Base-by-base conservation (phyloP, 2,888 invertebrate species). In the Geotrupes spiniger region DNA sequence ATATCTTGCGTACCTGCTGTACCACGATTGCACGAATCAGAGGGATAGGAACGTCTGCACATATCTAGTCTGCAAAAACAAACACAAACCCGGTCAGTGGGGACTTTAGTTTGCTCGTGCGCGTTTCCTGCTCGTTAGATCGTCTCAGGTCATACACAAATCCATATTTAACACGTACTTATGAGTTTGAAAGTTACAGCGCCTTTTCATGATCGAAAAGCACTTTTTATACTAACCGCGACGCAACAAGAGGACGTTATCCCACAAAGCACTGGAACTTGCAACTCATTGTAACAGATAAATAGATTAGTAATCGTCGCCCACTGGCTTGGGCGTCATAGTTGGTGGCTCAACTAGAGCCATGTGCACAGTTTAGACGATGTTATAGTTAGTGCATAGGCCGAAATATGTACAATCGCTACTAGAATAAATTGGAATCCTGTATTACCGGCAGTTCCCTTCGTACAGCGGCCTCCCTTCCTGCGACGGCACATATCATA, bases 401-500 rank as follows among this genome's bases (percentile, higher is more conserved):
- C 40, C 36, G 44, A 44, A 38, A 54, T 52, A 58, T 58, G 36
- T 58, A 57, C 54, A 57, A 52, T 52, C 58, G 39, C 17, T 36
- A 42, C 42, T 28, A 46, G 29, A 46, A 28, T 15, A 41, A 41
- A 21, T 21, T 21, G 21, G 21, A 46, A 47, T 41, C 16, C 44
- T 15, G 53, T 64, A 64, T 87, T 92, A 94, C 94, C 94, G 80
- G 94, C 94, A 77, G 94, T 94, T 86, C 94, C 94, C 84, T 93
- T 92, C 73, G 93, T 93, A 83, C 94, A 94, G 80, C 92, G 88
- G 76, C 93, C 93, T 79, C 92, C 93, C 83, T 92, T 92, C 78
- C 92, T 85, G 75, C 92, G 85, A 72, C 94, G 88, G 84, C 94
- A 94, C 93, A 94, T 93, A 86, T 94, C 94, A 80, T 93, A 92